Conservation (phyloP, 2,888 invertebrate species). For the Zaprionus bogoriensis region DNA sequence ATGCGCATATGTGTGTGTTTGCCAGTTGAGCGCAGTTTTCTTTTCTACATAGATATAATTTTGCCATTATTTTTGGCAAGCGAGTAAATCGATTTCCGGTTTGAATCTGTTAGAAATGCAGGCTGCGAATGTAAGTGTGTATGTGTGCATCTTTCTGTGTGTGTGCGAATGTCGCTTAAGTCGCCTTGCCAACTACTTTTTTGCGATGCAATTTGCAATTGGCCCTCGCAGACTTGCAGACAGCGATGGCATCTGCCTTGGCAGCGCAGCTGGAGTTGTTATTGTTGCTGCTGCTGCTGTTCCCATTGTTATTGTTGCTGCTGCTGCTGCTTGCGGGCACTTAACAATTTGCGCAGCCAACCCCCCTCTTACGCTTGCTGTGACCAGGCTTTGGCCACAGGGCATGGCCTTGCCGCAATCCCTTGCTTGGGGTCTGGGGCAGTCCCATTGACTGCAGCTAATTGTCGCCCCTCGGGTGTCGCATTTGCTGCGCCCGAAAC, state of each 20-base stretch:
- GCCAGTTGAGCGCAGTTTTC: not conserved
- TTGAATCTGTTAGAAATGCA: not conserved
- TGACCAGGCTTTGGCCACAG: not conserved
- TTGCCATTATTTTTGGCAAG: not conserved
- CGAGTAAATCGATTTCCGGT: constrained; percentile 4
- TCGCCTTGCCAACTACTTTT: constrained; percentile 5
- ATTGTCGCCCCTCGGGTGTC: constrained; percentile 56
- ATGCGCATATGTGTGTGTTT: not conserved
- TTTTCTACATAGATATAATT: not conserved
- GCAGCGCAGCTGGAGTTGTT: not conserved
- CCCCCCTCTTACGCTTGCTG: no score
- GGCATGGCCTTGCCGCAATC: no score
- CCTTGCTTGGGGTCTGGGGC: not conserved
- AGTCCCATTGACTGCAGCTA: constrained; percentile 62
- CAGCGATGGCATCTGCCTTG: not conserved
- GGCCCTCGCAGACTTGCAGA: not conserved
- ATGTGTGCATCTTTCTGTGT: not conserved
- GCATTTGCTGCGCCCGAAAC: constrained; percentile 40
- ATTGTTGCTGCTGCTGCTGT: not conserved
- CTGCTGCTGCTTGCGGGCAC: constrained; percentile 55
- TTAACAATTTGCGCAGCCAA: constrained; percentile 45
- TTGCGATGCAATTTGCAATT: constrained; percentile 7
- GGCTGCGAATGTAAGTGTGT: not conserved
- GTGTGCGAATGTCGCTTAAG: not conserved
- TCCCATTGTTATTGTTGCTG: no score